A percentile compares a stretch with the other conserved stretches of the same genome.
Evolutionary conservation across 2,797 vertebrate species (phyloP).

Genomic region (Rhincodon typus): DNA sequence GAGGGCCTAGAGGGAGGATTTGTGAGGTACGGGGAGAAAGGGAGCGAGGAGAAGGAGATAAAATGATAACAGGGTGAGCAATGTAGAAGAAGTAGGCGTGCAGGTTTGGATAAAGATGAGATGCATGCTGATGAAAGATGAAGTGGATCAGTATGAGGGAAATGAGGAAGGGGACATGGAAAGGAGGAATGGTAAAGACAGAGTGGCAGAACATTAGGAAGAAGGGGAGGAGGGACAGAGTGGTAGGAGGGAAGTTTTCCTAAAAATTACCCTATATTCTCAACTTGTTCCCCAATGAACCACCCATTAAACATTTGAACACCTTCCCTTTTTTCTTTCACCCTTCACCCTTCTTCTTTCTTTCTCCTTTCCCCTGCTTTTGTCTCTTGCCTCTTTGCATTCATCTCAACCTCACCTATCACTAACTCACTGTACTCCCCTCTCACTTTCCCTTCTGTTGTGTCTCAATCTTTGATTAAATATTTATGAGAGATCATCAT

Average conservation of each 20-base stretch:
- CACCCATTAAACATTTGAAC: background rate
- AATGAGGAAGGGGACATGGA: background rate
- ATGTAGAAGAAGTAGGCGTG: background rate
- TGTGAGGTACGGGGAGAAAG: background rate
- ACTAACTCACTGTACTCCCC: background rate
- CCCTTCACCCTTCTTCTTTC: background rate
- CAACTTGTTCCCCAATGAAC: background rate
- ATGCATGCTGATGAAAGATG: background rate
- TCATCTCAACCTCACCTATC: background rate
- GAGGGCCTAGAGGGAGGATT: background rate
- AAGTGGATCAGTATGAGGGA: background rate
- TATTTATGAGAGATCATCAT: no score
- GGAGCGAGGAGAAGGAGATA: background rate
- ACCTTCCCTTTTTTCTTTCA: background rate
- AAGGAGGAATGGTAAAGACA: background rate
- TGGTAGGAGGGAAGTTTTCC: background rate
- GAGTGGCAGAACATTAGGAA: background rate
- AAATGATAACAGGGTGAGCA: background rate
- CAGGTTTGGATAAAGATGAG: background rate
- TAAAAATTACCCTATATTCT: background rate
- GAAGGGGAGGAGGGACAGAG: background rate
- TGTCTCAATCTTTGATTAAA: no score
- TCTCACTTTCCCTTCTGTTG: background rate
- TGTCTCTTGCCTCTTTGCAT: background rate
- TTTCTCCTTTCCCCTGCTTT: background rate